Base-by-base conservation (phyloP, 2,888 invertebrate species). In the Glaucopsyche alexis region DNA sequence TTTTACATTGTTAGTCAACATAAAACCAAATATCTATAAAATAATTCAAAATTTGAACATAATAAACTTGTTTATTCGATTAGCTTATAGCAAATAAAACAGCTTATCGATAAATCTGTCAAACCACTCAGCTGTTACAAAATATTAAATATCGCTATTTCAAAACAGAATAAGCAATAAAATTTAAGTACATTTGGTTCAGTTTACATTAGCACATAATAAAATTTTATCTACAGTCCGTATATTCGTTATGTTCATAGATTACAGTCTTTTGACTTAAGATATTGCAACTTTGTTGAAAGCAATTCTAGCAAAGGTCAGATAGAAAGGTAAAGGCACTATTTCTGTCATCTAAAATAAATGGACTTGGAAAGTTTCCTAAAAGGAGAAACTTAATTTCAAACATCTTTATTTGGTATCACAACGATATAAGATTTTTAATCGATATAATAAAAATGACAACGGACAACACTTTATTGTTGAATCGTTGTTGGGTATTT, bases 241-340 rank as follows among this genome's bases (percentile, higher is more conserved):
- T 66, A 40, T 42, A 42, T 66, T 66, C 16, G 9, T 66, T 40
- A 65, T 65, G 66, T 66, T 40, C 42, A 40, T 2, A 66, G 66
- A 16, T 55, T 66, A 19, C 16, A 16, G 66, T 40, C n/a, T 66
- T 66, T 16, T 66, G 29, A 29, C 29, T 29, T 29, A 65, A 38
- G 65, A 66, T 66, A 66, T 60, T 66, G 42, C 66, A 66, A 66
- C 66, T 66, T 42, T 66, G 66, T 66, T 66, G 66, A n/a, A 16
- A n/a, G 42, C 66, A 42, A 66, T 42, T 19, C 66, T 9, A 4
- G 60, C 29, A 60, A 60, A 60, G 60, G 60, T 60, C 60, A 60
- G 60, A 60, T 60, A 60, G 60, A 60, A 60, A 11, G 19, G 55
- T 60, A 60, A 60, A 55, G 29, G 60, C 60, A 29, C 29, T 60